A percentile compares a stretch with the other conserved stretches of the same genome.
These are phyloP conservation scores for Conopomorpha cramerella DNA, from an alignment of 1,140 invertebrate genomes.

Conservation along the genomic window DNA sequence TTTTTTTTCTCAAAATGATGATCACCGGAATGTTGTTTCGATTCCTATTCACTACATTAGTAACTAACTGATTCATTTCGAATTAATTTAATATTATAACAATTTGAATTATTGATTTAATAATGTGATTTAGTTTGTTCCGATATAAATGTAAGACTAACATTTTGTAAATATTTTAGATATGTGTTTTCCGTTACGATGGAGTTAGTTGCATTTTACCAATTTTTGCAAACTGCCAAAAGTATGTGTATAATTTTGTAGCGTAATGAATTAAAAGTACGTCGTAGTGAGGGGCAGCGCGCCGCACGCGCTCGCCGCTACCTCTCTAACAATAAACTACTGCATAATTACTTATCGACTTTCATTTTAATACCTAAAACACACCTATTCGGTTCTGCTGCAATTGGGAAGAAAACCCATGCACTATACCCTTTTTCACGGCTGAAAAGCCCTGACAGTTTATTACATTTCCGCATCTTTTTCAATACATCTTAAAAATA, in stretches of 20 bases:
- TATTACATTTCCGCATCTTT: too few relatives aligned
- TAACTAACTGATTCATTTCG: constrained; percentile 22
- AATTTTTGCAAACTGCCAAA: constrained; percentile 57
- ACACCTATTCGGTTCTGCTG: background rate
- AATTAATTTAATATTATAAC: constrained; percentile 10
- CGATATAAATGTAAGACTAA: constrained; percentile 13
- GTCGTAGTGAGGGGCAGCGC: background rate
- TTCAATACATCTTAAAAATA: too few relatives aligned
- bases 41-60: constrained; percentile 17
- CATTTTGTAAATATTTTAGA: constrained; percentile 44
- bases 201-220: constrained; percentile 54
- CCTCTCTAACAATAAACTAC: constrained; percentile 10
- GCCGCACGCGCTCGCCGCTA: constrained; percentile 1
- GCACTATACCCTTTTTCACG: too few relatives aligned
- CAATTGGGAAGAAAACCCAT: too few relatives aligned
- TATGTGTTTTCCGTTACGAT: constrained; percentile 33
- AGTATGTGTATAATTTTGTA: constrained; percentile 52
- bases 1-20: too few relatives aligned
- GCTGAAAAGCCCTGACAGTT: too few relatives aligned
- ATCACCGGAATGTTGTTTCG: background rate
- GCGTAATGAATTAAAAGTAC: constrained; percentile 13
- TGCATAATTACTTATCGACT: constrained; percentile 5
- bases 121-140: constrained; percentile 24
- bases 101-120: constrained; percentile 29
- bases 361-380: background rate